A percentile compares a stretch with the other conserved stretches of the same genome.
Evolutionary conservation across 2,888 invertebrate species (phyloP).

Genomic region (Periphyllus acericola): DNA sequence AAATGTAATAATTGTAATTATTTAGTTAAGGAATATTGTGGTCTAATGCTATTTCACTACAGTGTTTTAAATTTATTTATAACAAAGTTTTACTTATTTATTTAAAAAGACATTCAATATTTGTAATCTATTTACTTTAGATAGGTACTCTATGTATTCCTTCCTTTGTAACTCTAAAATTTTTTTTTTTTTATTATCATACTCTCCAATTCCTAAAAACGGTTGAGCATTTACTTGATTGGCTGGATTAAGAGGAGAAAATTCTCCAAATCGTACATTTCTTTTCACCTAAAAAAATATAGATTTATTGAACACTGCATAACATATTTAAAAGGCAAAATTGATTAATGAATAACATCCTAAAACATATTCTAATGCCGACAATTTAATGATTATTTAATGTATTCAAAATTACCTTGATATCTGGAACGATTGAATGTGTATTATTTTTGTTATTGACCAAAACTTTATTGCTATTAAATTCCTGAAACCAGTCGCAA

Average conservation of each 20-base stretch:
- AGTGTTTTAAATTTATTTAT: too few relatives aligned
- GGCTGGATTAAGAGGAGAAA: slow-evolving; percentile 62
- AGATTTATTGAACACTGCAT: not conserved
- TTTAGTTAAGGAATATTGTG: too few relatives aligned
- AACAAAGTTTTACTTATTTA: not conserved
- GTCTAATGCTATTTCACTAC: too few relatives aligned
- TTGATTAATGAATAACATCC: not conserved
- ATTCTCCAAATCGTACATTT: slow-evolving; percentile 63
- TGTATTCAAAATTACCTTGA: slow-evolving; percentile 33
- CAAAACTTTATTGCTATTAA: slow-evolving; percentile 9
- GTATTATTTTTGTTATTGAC: not conserved
- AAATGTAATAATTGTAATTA: too few relatives aligned
- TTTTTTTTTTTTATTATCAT: slow-evolving; percentile 57
- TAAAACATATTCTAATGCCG: not conserved
- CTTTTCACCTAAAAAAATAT: slow-evolving; percentile 34
- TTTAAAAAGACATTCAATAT: too few relatives aligned
- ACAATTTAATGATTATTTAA: not conserved
- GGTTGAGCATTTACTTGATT: slow-evolving; percentile 54
- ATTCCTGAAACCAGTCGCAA: slow-evolving; percentile 24
- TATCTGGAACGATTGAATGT: not conserved
- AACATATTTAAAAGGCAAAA: not conserved
- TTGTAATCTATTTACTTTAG: slow-evolving; percentile 39
- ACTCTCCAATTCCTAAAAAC: slow-evolving; percentile 61
- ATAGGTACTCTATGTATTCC: slow-evolving; percentile 61
- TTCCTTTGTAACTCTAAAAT: slow-evolving; percentile 60